phyloP scores from a whole-genome alignment of 1,140 invertebrate species.

The Gryon sp. region DNA sequence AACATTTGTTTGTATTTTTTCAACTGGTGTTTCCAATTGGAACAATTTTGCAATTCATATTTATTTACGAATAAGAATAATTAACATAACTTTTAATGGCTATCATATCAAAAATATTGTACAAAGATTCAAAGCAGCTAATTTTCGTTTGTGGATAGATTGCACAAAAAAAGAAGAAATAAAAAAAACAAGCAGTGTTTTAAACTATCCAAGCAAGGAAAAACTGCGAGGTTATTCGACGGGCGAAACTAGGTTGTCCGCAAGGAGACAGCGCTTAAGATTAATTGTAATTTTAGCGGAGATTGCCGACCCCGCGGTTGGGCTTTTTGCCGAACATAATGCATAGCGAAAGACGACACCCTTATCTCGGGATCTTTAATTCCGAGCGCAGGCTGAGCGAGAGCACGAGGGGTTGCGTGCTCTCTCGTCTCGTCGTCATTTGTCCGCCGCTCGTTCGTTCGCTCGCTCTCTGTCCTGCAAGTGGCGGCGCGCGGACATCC shows the following conservation, averaged over 20 bases:
- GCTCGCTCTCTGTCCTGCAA: slow-evolving; percentile 27
- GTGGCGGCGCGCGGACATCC: slow-evolving; percentile 61
- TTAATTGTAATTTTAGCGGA: slow-evolving; percentile 67
- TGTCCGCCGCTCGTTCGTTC: slow-evolving; percentile 66
- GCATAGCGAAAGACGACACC: slow-evolving; percentile 76
- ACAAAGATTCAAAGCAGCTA: too few relatives aligned
- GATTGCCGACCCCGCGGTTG: slow-evolving; percentile 54
- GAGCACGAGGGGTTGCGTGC: slow-evolving; percentile 65
- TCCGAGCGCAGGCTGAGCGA: slow-evolving; percentile 66
- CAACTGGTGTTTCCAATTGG: too few relatives aligned
- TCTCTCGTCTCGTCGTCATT: slow-evolving; percentile 72
- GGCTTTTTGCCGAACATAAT: slow-evolving; percentile 67
- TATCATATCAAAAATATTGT: too few relatives aligned
- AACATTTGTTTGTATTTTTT: too few relatives aligned
- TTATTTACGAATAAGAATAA: too few relatives aligned
- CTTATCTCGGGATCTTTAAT: slow-evolving; percentile 79
- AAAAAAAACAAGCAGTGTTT: background rate
- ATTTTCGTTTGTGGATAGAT: too few relatives aligned
- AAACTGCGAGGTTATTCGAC: slow-evolving; percentile 26
- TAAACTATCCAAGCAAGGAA: background rate
- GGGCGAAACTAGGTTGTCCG: slow-evolving; percentile 39
- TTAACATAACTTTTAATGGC: too few relatives aligned
- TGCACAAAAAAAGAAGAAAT: too few relatives aligned
- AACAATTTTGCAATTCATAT: too few relatives aligned
- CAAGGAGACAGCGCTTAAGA: slow-evolving; percentile 50